Evolutionary conservation across 2,888 invertebrate genomes (phyloP).

Genomic region (Odontocolon sp.): DNA sequence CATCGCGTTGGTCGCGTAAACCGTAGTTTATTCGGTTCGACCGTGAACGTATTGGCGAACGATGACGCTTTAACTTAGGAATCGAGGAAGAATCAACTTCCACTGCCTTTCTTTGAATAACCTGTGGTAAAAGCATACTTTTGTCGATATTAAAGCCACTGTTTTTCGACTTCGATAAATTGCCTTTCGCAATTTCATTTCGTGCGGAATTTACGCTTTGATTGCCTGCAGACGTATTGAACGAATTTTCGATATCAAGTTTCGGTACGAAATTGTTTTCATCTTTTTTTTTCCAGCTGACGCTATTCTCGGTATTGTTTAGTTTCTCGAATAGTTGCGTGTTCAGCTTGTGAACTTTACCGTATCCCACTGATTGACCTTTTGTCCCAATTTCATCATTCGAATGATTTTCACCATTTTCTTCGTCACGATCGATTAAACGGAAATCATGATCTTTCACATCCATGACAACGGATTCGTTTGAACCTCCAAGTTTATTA

Average conservation of each 20-base stretch:
- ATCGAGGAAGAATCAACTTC: background rate
- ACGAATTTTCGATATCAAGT: background rate
- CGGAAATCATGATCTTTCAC: background rate
- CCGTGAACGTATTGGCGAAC: conserved; percentile 9
- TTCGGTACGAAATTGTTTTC: background rate
- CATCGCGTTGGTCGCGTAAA: background rate
- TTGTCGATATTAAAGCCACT: no score
- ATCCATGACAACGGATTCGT: background rate
- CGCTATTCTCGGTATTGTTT: background rate
- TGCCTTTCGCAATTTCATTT: background rate
- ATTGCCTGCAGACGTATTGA: background rate
- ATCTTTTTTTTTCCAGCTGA: background rate
- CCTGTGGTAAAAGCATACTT: no score
- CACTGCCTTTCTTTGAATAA: conserved; percentile 3
- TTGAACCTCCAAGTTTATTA: background rate
- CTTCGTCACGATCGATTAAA: background rate
- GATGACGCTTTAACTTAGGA: conserved; percentile 14
- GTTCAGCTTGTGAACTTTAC: background rate
- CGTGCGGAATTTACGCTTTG: background rate
- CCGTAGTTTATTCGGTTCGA: conserved; percentile 1
- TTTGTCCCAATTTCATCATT: background rate
- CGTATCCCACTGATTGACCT: background rate
- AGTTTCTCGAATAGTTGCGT: background rate
- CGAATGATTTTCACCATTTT: background rate
- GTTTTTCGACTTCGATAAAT: background rate